Percentiles rank a stretch among this genome's conserved stretches.
Conservation (phyloP, 2,888 invertebrate species). For the Cordilura impudica region DNA sequence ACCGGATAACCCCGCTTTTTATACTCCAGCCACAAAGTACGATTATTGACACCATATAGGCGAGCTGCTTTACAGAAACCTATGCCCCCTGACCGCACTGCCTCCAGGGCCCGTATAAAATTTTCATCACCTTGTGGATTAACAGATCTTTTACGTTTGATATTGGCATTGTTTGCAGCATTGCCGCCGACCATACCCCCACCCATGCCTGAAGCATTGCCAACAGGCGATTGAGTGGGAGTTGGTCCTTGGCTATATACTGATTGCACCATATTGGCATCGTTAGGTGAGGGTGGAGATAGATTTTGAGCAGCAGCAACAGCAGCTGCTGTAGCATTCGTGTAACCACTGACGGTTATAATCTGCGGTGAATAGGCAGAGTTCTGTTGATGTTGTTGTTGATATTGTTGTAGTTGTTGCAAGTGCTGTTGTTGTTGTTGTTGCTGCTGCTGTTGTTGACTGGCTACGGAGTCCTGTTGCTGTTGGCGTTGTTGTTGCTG, state of each 20-base stretch:
- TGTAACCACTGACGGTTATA: constrained; percentile 78
- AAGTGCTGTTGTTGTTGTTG: constrained; percentile 72
- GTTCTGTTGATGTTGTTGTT: constrained; percentile 69
- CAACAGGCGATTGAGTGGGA: constrained; percentile 78
- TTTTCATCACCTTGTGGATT: constrained; percentile 91
- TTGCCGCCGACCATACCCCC: constrained; percentile 65
- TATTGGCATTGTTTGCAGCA: constrained; percentile 69
- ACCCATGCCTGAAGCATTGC: constrained; percentile 71
- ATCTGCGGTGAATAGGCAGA: constrained; percentile 77
- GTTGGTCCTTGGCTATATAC: constrained; percentile 79
- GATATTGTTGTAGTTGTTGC: constrained; percentile 68
- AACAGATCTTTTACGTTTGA: constrained; percentile 85
- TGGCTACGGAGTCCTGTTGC: constrained; percentile 63
- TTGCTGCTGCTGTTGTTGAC: constrained; percentile 68
- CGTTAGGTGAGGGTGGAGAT: constrained; percentile 81
- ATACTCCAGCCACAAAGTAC: constrained; percentile 91
- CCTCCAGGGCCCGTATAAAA: constrained; percentile 88
- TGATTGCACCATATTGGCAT: constrained; percentile 79
- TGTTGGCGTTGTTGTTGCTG: constrained; percentile 66
- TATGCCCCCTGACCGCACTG: constrained; percentile 89
- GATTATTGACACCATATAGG: constrained; percentile 90
- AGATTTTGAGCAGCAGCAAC: constrained; percentile 77
- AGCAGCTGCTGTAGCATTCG: constrained; percentile 63
- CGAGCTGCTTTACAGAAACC: constrained; percentile 92
- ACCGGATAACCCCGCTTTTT: constrained; percentile 91